phyloP scores from a whole-genome alignment of 2,113 vertebrate genomes.

The Dasypus novemcinctus region DNA sequence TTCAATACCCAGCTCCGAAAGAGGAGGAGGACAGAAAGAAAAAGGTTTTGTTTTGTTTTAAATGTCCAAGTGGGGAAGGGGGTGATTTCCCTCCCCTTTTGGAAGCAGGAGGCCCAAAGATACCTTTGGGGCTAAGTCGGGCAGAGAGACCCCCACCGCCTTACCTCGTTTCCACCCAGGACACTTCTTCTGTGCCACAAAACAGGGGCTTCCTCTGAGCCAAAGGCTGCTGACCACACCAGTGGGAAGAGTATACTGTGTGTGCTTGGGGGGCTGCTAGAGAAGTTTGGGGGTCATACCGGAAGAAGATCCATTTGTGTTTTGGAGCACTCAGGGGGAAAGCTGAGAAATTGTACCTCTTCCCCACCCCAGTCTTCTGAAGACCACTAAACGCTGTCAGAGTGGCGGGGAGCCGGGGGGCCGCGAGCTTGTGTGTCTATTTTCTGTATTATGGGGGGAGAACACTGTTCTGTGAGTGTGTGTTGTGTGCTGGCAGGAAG shows the following conservation, averaged over 20 bases:
- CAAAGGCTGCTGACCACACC: not conserved
- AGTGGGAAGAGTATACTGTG: not conserved
- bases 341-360: not conserved
- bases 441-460: not conserved
- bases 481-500: not conserved
- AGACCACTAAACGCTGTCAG: not conserved
- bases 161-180: not conserved
- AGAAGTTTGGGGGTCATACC: not conserved
- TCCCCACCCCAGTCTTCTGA: not conserved
- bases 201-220: not conserved
- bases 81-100: not conserved
- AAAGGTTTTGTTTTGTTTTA: conserved; percentile 47
- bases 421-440: not conserved
- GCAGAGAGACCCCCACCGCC: not conserved
- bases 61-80: not conserved
- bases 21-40: not conserved
- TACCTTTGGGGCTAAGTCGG: not conserved
- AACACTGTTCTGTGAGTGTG: not conserved
- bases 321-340: not conserved
- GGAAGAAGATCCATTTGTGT: not conserved
- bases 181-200: not conserved
- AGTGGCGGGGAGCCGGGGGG: not conserved
- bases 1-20: not conserved
- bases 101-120: not conserved
- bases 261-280: not conserved